phyloP scores from a whole-genome alignment of 1,140 invertebrate genomes.

The Oryzaephilus surinamensis region DNA sequence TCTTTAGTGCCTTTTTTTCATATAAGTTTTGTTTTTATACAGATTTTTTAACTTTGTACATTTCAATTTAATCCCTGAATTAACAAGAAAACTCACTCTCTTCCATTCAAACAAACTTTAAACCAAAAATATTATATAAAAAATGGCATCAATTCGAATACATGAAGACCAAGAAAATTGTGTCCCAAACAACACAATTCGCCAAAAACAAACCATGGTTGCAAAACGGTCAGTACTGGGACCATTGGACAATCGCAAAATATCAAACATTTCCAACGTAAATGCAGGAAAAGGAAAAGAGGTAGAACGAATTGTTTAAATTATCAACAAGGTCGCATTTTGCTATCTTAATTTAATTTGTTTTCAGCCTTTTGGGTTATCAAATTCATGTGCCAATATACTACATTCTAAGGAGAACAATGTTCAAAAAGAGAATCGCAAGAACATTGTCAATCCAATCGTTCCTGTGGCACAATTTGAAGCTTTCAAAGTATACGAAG shows the following conservation, averaged over 20 bases:
- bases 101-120: background rate
- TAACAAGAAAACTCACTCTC: background rate
- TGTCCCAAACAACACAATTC: conserved; percentile 19
- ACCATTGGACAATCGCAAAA: conserved; percentile 39
- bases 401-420: too few species aligned
- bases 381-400: background rate
- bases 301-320: conserved; percentile 27
- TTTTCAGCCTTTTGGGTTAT: conserved; percentile 7
- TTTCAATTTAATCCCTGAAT: background rate
- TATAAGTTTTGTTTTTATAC: background rate
- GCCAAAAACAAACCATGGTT: conserved; percentile 38
- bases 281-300: conserved; percentile 37
- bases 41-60: background rate
- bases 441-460: conserved; percentile 28
- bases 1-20: conserved; percentile 2
- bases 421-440: conserved; percentile 27
- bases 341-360: conserved; percentile 4
- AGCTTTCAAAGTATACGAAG: conserved; percentile 61
- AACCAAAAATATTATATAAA: too few species aligned
- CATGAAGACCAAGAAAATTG: conserved; percentile 58
- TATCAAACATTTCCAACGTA: too few species aligned
- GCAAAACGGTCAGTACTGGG: conserved; percentile 46
- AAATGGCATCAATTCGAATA: conserved; percentile 52
- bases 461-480: conserved; percentile 55
- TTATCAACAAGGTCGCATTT: conserved; percentile 3